Evolutionary conservation across 2,113 vertebrate genomes (phyloP).

Genomic region (Oryzias javanicus): DNA sequence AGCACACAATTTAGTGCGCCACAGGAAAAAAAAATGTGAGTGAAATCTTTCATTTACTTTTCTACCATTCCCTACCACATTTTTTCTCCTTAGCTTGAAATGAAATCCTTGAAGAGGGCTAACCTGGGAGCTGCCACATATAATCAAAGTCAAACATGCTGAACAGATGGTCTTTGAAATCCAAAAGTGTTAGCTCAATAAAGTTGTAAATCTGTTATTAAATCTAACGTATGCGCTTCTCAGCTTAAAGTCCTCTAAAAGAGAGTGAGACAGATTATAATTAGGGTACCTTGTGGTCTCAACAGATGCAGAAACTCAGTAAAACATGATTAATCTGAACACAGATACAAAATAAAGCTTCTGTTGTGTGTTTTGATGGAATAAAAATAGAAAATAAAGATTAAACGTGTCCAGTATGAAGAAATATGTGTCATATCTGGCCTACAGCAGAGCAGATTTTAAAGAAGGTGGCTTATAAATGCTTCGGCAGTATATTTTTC

Average conservation of each 20-base stretch:
- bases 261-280: constrained; percentile 56
- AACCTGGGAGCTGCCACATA: not conserved
- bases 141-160: constrained; percentile 4
- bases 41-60: not conserved
- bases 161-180: constrained; percentile 48
- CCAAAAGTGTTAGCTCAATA: constrained; percentile 42
- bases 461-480: constrained; percentile 41
- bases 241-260: constrained; percentile 33
- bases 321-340: constrained; percentile 67
- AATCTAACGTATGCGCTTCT: constrained; percentile 13
- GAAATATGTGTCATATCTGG: constrained; percentile 40
- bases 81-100: constrained; percentile 7
- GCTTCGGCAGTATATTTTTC: constrained; percentile 29
- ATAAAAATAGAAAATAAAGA: constrained; percentile 50
- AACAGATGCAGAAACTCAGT: constrained; percentile 42
- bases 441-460: constrained; percentile 52
- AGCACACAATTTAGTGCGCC: constrained; percentile 1
- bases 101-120: constrained; percentile 9
- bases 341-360: constrained; percentile 52
- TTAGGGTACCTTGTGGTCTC: constrained; percentile 63
- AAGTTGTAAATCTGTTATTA: constrained; percentile 40
- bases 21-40: not conserved
- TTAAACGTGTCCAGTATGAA: constrained; percentile 53
- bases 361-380: constrained; percentile 44
- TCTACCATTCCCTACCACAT: constrained; percentile 4